These are phyloP conservation scores for Rhinoraja longicauda DNA, from an alignment of 2,797 vertebrate species.

Conservation along the genomic window DNA sequence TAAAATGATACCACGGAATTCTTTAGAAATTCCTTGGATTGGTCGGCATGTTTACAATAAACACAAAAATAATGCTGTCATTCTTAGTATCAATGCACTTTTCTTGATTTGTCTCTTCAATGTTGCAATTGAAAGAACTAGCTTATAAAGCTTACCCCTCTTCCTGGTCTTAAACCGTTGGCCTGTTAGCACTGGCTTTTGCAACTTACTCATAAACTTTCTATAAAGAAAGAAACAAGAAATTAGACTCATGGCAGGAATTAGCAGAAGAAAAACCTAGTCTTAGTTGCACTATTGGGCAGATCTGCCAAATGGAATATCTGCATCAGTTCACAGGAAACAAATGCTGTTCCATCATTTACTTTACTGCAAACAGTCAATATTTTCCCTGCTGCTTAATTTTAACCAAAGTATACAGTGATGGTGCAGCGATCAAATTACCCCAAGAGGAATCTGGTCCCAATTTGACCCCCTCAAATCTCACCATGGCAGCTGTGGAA, in stretches of 20 bases:
- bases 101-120: too few species aligned
- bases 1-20: not conserved
- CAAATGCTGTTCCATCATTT: not conserved
- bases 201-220: constrained; percentile 97
- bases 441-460: too few species aligned
- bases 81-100: too few species aligned
- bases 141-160: constrained; percentile 70
- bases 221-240: constrained; percentile 54
- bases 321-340: not conserved
- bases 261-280: not conserved
- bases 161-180: constrained; percentile 95
- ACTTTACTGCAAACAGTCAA: not conserved
- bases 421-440: too few species aligned
- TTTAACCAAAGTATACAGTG: too few species aligned
- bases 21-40: not conserved
- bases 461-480: too few species aligned
- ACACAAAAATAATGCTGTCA: not conserved
- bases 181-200: constrained; percentile 94
- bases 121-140: not conserved
- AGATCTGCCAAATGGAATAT: not conserved
- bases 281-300: not conserved
- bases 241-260: constrained; percentile 1
- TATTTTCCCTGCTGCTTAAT: not conserved
- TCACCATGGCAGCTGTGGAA: too few species aligned
- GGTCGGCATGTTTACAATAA: not conserved